Evolutionary conservation across 2,797 vertebrate species (phyloP), one percentile per base, ranked within the genome.

Genomic region (Perodicticus potto): DNA sequence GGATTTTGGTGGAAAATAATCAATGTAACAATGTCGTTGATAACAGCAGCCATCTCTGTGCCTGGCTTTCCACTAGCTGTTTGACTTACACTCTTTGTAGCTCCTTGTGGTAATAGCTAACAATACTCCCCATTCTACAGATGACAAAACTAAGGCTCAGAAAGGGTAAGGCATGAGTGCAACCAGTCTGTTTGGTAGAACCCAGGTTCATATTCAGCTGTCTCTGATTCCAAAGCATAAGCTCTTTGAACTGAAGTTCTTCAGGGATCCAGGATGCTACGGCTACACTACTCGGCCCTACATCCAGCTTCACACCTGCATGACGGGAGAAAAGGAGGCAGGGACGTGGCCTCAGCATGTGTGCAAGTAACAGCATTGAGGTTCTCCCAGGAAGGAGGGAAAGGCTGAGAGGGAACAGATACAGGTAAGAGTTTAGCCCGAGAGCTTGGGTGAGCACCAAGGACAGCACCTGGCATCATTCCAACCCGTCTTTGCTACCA

Each of bases 401-500:
- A 57, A 22, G 0, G 0, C 9, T 63, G 23, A 73, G 40, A 17
- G 0, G 14, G 29, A 77, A 19, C 4, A 81, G 40, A 34, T 61
- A 43, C 61, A 83, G 37, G n/a, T 25, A 40, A 77, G 65, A 73
- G 29, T 32, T 49, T 4, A 40, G 55, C 63, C 63, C 29, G 17
- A 61, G 59, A 81, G 63, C 65, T 63, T 2, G 6, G 63, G 11
- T 12, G 32, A 76, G 55, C 53, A 25, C 20, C 27, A 61, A 53
- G 65, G 59, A 40, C 3, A 59, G 67, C 7, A 40, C 3, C 43
- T 77, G 92, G 93, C 49, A 2, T 37, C 25, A 29, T 10, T 89
- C 74, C 84, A 89, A 76, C 23, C 87, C 25, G 70, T 74, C 81
- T 86, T 19, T 55, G 91, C 86, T 72, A 45, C 16, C 7, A 55